Conservation (phyloP, 2,113 vertebrate species). For the Chaetodon auriga region DNA sequence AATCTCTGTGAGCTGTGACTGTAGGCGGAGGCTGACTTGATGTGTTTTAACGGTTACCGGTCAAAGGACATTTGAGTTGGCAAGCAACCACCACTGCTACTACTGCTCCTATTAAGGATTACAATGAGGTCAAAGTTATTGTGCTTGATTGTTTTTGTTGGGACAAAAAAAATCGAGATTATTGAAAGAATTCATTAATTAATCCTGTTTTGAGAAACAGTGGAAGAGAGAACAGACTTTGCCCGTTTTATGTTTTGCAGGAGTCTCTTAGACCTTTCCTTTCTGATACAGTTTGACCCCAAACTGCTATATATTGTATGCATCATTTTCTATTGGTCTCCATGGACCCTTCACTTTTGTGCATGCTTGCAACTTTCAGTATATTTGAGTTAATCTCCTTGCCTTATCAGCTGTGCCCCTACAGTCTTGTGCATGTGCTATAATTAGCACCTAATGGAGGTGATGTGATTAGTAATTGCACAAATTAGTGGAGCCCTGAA, state of each 20-base stretch:
- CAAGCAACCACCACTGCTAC: too few relatives aligned
- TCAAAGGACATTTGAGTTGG: background rate
- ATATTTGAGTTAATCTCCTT: conserved; percentile 37
- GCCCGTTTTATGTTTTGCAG: background rate
- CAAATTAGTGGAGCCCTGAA: conserved; percentile 45
- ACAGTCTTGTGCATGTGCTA: conserved; percentile 26
- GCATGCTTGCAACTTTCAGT: background rate
- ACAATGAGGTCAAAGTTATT: background rate
- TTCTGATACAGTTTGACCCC: conserved; percentile 6
- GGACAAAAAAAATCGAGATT: background rate
- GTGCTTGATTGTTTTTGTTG: background rate
- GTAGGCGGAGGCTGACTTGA: background rate
- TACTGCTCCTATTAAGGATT: background rate
- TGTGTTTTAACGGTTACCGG: background rate
- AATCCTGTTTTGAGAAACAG: background rate
- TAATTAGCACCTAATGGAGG: conserved; percentile 57
- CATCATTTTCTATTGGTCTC: background rate
- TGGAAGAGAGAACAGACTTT: background rate
- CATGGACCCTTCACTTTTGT: conserved; percentile 10
- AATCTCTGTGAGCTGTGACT: conserved; percentile 29
- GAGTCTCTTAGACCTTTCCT: background rate
- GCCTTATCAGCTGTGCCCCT: conserved; percentile 32
- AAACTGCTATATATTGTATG: background rate
- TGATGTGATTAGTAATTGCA: conserved; percentile 56
- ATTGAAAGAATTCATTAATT: background rate